Conservation (phyloP, 2,797 vertebrate species). For the Xenopus petersii region DNA sequence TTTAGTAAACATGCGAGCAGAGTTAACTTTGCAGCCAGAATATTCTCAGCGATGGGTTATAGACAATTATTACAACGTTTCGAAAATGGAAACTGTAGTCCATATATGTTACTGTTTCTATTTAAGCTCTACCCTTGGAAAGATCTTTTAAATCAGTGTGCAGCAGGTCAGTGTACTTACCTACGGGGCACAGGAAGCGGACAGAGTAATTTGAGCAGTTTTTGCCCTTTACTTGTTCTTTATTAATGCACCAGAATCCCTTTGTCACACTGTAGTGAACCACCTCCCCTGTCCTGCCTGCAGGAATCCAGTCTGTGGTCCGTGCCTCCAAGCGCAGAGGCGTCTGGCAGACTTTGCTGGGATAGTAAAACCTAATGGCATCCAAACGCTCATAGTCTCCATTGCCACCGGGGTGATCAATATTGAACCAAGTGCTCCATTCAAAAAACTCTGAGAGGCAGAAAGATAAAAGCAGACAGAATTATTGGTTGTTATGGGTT, state of each 20-base stretch:
- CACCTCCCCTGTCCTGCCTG: slow-evolving; percentile 73
- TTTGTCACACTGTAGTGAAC: slow-evolving; percentile 73
- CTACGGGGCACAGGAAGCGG: slow-evolving; percentile 80
- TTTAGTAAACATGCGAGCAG: no score
- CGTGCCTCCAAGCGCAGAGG: slow-evolving; percentile 77
- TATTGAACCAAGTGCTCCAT: slow-evolving; percentile 90
- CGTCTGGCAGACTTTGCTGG: slow-evolving; percentile 70
- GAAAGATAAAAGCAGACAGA: slow-evolving; percentile 6
- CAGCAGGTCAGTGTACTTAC: slow-evolving; percentile 52
- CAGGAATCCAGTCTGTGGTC: slow-evolving; percentile 81
- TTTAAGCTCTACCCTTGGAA: no score
- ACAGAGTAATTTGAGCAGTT: slow-evolving; percentile 89
- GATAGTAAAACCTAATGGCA: slow-evolving; percentile 85
- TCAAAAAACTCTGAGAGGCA: slow-evolving; percentile 66
- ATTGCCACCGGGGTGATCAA: slow-evolving; percentile 85
- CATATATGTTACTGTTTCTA: no score
- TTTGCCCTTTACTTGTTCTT: slow-evolving; percentile 74
- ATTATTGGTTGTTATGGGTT: not conserved
- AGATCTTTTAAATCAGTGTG: not conserved
- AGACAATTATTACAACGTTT: no score
- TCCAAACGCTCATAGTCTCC: slow-evolving; percentile 86
- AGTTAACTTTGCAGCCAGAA: no score
- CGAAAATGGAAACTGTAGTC: no score
- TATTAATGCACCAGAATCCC: slow-evolving; percentile 89
- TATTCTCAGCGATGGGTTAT: no score